Evolutionary conservation across 2,888 invertebrate species (phyloP).

Genomic region (Diogma glabrata): DNA sequence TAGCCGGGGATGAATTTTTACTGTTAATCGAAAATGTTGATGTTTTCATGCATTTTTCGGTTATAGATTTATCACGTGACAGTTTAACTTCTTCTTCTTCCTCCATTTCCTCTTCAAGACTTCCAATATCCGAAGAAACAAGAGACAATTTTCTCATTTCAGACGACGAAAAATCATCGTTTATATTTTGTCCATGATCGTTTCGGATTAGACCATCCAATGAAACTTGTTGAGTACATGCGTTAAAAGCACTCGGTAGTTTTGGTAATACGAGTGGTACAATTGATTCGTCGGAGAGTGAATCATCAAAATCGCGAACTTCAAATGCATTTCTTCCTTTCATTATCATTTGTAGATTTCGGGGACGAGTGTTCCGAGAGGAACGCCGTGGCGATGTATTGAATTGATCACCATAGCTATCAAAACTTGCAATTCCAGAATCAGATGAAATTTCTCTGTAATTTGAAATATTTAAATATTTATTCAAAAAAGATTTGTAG

Average conservation of each 20-base stretch:
- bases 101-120: constrained; percentile 39
- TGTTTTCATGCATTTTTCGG: constrained; percentile 33
- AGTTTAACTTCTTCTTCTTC: constrained; percentile 39
- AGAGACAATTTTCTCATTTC: constrained; percentile 1
- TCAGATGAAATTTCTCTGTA: constrained; percentile 34
- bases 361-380: constrained; percentile 41
- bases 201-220: constrained; percentile 32
- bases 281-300: constrained; percentile 34
- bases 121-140: constrained; percentile 34
- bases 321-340: constrained; percentile 63
- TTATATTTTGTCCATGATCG: constrained; percentile 21
- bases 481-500: neutral
- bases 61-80: constrained; percentile 48
- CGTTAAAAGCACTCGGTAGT: constrained; percentile 27
- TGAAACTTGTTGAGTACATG: constrained; percentile 30
- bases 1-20: constrained; percentile 28
- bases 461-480: constrained; percentile 2
- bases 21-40: constrained; percentile 16
- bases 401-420: constrained; percentile 21
- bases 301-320: constrained; percentile 52
- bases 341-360: constrained; percentile 64
- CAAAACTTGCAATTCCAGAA: constrained; percentile 35
- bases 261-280: constrained; percentile 34
- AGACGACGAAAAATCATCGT: neutral
- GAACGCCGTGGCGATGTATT: constrained; percentile 29